Percentiles rank a stretch among this genome's conserved stretches.
Evolutionary conservation across 2,113 vertebrate genomes (phyloP).

Genomic region (Brienomyrus longianalis): DNA sequence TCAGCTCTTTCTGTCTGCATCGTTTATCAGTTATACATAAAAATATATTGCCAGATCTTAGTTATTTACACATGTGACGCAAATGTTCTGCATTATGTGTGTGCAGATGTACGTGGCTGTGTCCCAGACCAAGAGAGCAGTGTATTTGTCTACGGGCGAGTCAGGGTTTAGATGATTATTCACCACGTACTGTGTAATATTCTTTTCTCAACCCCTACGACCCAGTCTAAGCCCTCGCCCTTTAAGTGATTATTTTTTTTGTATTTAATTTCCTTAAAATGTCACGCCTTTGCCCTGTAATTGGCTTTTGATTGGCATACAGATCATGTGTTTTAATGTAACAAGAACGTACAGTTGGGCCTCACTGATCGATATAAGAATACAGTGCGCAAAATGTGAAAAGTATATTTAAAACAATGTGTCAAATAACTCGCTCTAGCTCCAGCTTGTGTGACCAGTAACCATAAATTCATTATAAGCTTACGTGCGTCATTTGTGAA

Average conservation of each 20-base stretch:
- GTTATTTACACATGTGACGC: slow-evolving; percentile 53
- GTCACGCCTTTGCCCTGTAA: not conserved
- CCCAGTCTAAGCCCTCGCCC: not conserved
- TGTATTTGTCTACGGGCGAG: too few relatives aligned
- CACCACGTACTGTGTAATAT: not conserved
- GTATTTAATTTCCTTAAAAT: not conserved
- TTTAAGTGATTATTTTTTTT: not conserved
- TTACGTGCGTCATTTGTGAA: not conserved
- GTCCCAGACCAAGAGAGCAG: slow-evolving; percentile 13
- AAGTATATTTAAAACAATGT: not conserved
- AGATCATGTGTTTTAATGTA: not conserved
- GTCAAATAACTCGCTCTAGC: not conserved
- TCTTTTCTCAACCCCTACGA: not conserved
- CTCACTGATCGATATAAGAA: not conserved
- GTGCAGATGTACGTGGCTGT: not conserved
- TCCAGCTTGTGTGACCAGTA: not conserved
- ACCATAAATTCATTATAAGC: not conserved
- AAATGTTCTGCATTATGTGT: slow-evolving; percentile 18
- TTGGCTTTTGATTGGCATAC: not conserved
- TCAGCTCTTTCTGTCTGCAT: slow-evolving; percentile 47
- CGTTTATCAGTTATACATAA: slow-evolving; percentile 47
- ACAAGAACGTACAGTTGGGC: not conserved
- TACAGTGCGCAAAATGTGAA: not conserved
- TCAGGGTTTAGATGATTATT: not conserved
- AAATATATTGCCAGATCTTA: slow-evolving; percentile 49